Conservation (phyloP, 2,113 vertebrate genomes). For the Otus sunia region DNA sequence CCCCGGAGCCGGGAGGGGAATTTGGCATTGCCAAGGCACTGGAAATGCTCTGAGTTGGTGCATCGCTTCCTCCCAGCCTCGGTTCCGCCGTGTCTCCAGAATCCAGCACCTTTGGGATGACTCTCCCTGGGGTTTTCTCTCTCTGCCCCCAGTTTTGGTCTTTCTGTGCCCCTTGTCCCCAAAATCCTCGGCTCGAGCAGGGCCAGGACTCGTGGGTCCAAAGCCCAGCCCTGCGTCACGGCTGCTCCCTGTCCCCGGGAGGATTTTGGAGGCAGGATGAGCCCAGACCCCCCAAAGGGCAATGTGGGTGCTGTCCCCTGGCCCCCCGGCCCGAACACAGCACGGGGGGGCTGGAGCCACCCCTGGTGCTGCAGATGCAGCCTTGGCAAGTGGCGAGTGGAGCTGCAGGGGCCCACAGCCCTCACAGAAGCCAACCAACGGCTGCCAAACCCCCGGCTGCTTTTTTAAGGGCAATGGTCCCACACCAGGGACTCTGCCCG, state of each 20-base stretch:
- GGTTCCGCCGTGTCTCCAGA: rapidly evolving
- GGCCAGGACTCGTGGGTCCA: rapidly evolving
- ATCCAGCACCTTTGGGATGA: not conserved
- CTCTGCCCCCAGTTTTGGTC: not conserved
- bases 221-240: rapidly evolving
- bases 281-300: rapidly evolving
- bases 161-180: not conserved
- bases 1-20: not conserved
- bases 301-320: not conserved
- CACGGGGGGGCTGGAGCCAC: rapidly evolving
- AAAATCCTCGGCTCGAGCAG: rapidly evolving
- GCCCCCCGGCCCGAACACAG: rapidly evolving
- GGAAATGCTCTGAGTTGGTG: rapidly evolving
- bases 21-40: rapidly evolving
- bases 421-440: not conserved
- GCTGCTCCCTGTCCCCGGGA: too few species aligned
- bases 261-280: not conserved
- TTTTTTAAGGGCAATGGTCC: slow-evolving; percentile 42
- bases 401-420: not conserved
- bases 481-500: rapidly evolving
- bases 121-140: not conserved
- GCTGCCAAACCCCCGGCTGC: not conserved
- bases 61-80: not conserved
- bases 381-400: rapidly evolving
- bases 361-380: rapidly evolving